Evolutionary conservation across 1,140 invertebrate species (phyloP), one percentile per base, ranked within the genome.

Genomic region (Drosophila orosa): DNA sequence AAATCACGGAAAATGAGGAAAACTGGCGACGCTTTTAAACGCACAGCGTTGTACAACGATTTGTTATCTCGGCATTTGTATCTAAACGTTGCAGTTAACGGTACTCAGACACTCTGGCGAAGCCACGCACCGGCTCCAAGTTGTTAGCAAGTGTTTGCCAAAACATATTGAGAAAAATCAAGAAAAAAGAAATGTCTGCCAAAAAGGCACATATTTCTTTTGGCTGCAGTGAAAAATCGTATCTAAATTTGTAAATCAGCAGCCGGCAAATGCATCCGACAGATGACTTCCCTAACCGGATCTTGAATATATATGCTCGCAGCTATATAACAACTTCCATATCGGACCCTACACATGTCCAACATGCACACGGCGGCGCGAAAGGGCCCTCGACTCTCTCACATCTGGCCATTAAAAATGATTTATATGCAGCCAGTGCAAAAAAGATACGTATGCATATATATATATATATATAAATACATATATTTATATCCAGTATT

Each of bases 71-170:
- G 33, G 73, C 67, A 85, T 54, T 84, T 80, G 81, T 80, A 84
- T 80, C 81, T 84, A 85, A 84, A 74, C 73, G 81, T 74, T 85
- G 81, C 81, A 85, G 76, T 85, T 84, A 84, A 84, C 81, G 81
- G 81, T 78, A 85, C 77, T 54, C 52, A 61, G 56, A 17, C 47
- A 72, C 50, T 72, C 54, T 50, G 57, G 68, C 57, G 3, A 44
- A 48, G 57, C 57, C 80, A 83, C 75, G 80, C 80, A 83, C 75
- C 57, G 37, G 29, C 63, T 39, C 55, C 65, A 71, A 71, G 40
- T 60, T 60, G 79, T 77, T 74, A 67, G 80, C 75, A 79, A 84
- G 80, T 83, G 76, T 84, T 79, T 55, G 81, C 61, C 66, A 83
- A 37, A 83, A 85, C 61, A 85, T 68, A 84, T 84, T 80, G 80